Evolutionary conservation across 2,797 vertebrate genomes (phyloP).

Genomic region (Botia almorhae): DNA sequence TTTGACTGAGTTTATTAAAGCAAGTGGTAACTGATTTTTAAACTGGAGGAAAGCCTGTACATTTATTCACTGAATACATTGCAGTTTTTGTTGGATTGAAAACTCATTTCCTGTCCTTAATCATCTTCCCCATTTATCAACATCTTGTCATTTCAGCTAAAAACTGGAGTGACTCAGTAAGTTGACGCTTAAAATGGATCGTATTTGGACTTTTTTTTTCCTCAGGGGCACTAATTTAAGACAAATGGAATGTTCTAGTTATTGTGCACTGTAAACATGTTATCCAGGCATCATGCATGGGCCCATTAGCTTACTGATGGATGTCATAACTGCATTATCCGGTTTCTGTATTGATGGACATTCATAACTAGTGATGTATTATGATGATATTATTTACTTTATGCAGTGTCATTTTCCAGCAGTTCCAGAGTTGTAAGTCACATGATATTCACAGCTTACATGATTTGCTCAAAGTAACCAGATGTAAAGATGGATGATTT

Average conservation of each 20-base stretch:
- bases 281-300: not conserved
- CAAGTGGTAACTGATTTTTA: not conserved
- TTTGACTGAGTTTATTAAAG: not conserved
- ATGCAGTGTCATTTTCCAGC: too few relatives aligned
- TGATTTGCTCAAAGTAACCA: not conserved
- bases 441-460: too few relatives aligned
- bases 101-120: not conserved
- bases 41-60: not conserved
- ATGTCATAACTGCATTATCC: not conserved
- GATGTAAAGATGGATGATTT: too few relatives aligned
- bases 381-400: too few relatives aligned
- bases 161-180: not conserved
- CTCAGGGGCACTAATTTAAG: not conserved
- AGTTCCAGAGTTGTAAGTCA: not conserved
- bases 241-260: slow-evolving; percentile 4
- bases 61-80: not conserved
- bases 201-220: not conserved
- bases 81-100: not conserved
- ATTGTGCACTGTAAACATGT: not conserved
- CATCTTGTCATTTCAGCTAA: slow-evolving; percentile 1
- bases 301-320: not conserved
- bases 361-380: too few relatives aligned
- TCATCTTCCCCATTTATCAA: not conserved
- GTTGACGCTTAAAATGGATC: not conserved
- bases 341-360: too few relatives aligned